Conservation (phyloP, 2,113 vertebrate genomes). For the Paracyprichromis sp. region DNA sequence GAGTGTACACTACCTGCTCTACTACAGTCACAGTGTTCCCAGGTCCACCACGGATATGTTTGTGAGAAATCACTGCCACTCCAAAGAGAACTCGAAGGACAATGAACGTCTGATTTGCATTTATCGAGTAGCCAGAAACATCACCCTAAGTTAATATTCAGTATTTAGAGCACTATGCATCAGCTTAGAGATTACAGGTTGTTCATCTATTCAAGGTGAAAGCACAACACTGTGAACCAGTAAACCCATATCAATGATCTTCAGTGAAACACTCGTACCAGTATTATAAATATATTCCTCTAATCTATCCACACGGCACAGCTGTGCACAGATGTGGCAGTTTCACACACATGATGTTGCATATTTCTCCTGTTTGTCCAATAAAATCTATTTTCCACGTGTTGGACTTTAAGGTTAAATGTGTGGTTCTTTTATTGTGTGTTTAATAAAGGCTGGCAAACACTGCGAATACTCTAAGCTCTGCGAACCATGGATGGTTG, state of each 20-base stretch:
- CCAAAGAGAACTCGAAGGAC: not conserved
- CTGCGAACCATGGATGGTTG: not conserved
- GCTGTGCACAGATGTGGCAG: not conserved
- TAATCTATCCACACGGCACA: not conserved
- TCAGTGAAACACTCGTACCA: not conserved
- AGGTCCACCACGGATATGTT: rapidly evolving
- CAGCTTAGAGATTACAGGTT: not conserved
- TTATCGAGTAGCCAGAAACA: not conserved
- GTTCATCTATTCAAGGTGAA: not conserved
- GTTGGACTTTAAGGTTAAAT: not conserved
- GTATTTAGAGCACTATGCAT: not conserved
- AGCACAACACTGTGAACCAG: not conserved
- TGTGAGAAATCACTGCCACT: not conserved
- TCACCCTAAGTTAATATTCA: not conserved
- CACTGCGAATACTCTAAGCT: not conserved
- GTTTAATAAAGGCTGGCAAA: not conserved
- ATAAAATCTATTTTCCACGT: not conserved
- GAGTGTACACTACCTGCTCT: not conserved
- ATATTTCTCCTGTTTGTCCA: not conserved
- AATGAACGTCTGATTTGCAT: not conserved
- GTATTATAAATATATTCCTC: not conserved
- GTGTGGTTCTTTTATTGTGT: not conserved
- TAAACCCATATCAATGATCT: not conserved
- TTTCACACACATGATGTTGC: not conserved
- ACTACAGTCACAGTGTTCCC: not conserved